Base-by-base conservation (phyloP, 2,888 invertebrate species). In the Sussaba pulchella region DNA sequence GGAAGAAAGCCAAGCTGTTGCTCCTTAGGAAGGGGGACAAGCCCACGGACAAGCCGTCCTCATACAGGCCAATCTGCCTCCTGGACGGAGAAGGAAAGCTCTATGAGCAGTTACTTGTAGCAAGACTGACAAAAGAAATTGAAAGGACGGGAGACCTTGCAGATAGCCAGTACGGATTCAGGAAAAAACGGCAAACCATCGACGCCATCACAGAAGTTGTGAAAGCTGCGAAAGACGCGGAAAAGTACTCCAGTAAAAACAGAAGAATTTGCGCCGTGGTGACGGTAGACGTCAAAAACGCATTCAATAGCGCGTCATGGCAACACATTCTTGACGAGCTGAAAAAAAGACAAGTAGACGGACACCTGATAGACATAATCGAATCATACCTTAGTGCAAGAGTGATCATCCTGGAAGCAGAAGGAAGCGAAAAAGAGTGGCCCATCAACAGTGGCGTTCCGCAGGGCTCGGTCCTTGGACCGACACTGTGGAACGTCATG, bases 391-490 rank as follows among this genome's bases (percentile, higher is more conserved):
- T 69, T 10, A 19, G 6, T 10, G 50, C 24, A 0, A 52, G 69
- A 17, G 24, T 10, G 6, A 19, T 52, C 10, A 24, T 69, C 9
- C 50, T 26, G 0, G 69, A 69, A 8, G 50, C 69, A n/a, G 52
- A 52, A 14, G 64, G 64, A 5, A 41, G 10, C 1, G 14, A 14
- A 31, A 31, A 41, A 9, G 50, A n/a, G 24, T n/a, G n/a, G 31
- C 10, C 12, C 4, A 26, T 10, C 12, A 82, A 54, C 39, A 63
- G 59, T 9, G 71, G 71, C 9, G 71, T 59, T n/a, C 59, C 71
- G 1, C 71, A 71, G 31, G 71, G 59, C 0, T 71, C 71, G 8
- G 61, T 71, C 0, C 43, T 71, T 0, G 71, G 50, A 3, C 71
- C 71, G 3, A n/a, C 59, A 2, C 36, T 71, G 43, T 43, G 63